Evolutionary conservation across 2,113 vertebrate genomes (phyloP).

Genomic region (Machaerirhynchus nigripectus): DNA sequence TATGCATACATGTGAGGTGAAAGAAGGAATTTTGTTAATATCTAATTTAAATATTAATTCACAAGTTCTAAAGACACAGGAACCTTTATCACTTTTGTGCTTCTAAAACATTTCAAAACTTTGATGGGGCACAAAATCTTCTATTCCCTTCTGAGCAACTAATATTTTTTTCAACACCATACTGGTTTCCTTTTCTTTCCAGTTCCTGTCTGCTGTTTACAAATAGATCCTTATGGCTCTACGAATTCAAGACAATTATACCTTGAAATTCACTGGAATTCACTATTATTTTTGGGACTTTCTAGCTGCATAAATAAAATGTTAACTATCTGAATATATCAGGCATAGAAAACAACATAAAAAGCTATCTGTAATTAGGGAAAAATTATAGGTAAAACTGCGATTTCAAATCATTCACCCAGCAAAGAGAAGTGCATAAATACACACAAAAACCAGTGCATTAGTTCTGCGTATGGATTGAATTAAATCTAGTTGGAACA

Average conservation of each 20-base stretch:
- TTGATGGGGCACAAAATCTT: not conserved
- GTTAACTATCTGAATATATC: not conserved
- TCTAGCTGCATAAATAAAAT: not conserved
- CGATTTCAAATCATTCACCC: not conserved
- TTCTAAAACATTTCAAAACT: not conserved
- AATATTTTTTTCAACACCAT: not conserved
- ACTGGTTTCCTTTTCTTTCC: not conserved
- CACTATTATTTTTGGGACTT: not conserved
- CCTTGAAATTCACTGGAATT: not conserved
- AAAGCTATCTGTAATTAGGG: not conserved
- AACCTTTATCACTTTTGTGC: not conserved
- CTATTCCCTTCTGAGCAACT: not conserved
- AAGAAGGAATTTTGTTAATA: not conserved
- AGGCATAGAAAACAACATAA: not conserved
- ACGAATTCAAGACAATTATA: not conserved
- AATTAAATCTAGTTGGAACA: not conserved
- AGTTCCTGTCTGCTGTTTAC: not conserved
- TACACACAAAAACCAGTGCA: fast-evolving
- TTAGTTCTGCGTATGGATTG: not conserved
- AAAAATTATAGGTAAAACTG: not conserved
- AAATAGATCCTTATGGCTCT: not conserved
- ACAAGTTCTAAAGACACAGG: not conserved
- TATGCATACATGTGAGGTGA: not conserved
- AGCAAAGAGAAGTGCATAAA: not conserved
- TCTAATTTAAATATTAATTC: not conserved